Percentiles rank a stretch among this genome's conserved stretches.
These are phyloP conservation scores for Pungitius pungitius DNA, from an alignment of 2,113 vertebrate species.

Conservation along the genomic window DNA sequence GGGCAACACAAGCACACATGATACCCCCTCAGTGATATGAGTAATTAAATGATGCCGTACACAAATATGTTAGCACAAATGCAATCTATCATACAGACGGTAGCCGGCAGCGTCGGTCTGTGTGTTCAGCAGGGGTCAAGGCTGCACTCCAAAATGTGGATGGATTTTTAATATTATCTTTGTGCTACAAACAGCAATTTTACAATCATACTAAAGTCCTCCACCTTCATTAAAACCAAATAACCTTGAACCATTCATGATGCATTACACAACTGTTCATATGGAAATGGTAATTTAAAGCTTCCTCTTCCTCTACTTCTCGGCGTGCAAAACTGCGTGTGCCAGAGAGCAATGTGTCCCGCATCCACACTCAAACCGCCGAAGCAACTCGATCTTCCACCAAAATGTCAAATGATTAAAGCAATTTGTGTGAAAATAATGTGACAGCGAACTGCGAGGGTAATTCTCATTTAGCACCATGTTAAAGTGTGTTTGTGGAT, in stretches of 20 bases:
- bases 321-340: constrained; percentile 39
- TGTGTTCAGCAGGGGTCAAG: not conserved
- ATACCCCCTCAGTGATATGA: not conserved
- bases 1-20: constrained; percentile 11
- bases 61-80: constrained; percentile 18
- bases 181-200: constrained; percentile 51
- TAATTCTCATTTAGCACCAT: not conserved
- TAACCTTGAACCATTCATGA: constrained; percentile 77
- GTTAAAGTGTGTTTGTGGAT: constrained; percentile 10
- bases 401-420: constrained; percentile 23
- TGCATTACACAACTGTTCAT: constrained; percentile 56
- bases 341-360: constrained; percentile 45
- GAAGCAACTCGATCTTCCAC: not conserved
- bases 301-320: constrained; percentile 44
- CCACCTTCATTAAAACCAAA: constrained; percentile 70
- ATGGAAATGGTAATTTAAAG: constrained; percentile 62
- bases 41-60: constrained; percentile 13
- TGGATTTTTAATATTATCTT: constrained; percentile 54
- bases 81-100: constrained; percentile 23
- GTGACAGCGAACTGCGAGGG: not conserved
- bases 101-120: not conserved
- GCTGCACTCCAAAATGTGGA: constrained; percentile 8
- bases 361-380: constrained; percentile 25
- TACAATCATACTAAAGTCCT: constrained; percentile 62
- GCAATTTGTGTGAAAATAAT: constrained; percentile 15